phyloP scores from a whole-genome alignment of 1,140 invertebrate species.

The Drosophila burlai region DNA sequence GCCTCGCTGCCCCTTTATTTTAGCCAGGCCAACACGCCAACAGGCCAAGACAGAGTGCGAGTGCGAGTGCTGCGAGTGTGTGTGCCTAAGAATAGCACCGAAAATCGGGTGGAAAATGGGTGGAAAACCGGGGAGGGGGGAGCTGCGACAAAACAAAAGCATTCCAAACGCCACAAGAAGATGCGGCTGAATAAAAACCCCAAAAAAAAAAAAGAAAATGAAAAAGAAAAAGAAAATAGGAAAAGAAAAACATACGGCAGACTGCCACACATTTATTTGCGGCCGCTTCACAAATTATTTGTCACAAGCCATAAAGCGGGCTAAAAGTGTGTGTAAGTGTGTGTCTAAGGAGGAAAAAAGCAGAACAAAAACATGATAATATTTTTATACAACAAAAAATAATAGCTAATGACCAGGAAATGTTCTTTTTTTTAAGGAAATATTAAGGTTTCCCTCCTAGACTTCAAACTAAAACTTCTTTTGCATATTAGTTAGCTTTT shows the following conservation, averaged over 20 bases:
- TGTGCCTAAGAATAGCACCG: constrained; percentile 42
- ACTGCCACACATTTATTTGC: constrained; percentile 73
- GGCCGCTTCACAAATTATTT: constrained; percentile 80
- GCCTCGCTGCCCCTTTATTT: constrained; percentile 58
- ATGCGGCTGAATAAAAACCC: constrained; percentile 47
- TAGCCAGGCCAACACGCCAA: constrained; percentile 43
- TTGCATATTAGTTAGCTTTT: too few species aligned
- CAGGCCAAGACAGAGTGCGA: constrained; percentile 44
- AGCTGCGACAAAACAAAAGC: constrained; percentile 62
- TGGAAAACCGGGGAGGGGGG: neutral
- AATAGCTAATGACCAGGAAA: neutral
- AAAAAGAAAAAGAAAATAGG: neutral
- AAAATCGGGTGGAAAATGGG: neutral
- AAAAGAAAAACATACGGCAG: constrained; percentile 16
- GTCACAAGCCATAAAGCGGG: constrained; percentile 78
- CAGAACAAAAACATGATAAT: constrained; percentile 10
- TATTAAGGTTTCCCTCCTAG: too few species aligned
- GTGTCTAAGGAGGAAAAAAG: constrained; percentile 1
- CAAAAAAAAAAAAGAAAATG: constrained; percentile 1
- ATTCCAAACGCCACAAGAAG: constrained; percentile 69
- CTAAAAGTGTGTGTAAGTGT: constrained; percentile 33
- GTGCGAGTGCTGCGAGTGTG: neutral
- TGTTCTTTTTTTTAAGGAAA: neutral
- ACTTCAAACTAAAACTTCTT: too few species aligned
- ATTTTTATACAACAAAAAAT: neutral